Percentiles rank a stretch among this genome's conserved stretches.
These are phyloP conservation scores for Molanna angustata DNA, from an alignment of 2,888 invertebrate genomes.

Conservation along the genomic window DNA sequence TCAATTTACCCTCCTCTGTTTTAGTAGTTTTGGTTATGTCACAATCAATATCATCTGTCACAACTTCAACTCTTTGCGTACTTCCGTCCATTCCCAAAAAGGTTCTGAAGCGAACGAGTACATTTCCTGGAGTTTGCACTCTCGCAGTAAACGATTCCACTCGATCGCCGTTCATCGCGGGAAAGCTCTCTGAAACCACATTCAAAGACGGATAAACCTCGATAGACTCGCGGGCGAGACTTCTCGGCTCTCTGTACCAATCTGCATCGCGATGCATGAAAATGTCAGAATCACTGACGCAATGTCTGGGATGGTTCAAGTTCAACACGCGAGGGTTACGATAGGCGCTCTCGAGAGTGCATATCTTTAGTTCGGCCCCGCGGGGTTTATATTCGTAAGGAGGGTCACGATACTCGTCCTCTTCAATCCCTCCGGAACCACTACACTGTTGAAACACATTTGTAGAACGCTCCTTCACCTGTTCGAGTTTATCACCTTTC, in stretches of 20 bases:
- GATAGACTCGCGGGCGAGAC: slow-evolving; percentile 7
- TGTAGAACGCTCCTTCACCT: slow-evolving; percentile 23
- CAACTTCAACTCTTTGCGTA: slow-evolving; percentile 23
- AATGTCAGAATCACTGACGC: slow-evolving; percentile 30
- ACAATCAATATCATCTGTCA: slow-evolving; percentile 14
- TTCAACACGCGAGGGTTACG: slow-evolving; percentile 1
- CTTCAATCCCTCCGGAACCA: slow-evolving; percentile 12
- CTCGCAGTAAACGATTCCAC: slow-evolving; percentile 24
- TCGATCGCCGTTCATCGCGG: slow-evolving; percentile 11
- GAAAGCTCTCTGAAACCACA: slow-evolving; percentile 18
- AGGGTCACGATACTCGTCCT: slow-evolving; percentile 1
- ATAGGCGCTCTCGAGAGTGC: slow-evolving; percentile 29
- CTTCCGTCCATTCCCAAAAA: slow-evolving; percentile 25
- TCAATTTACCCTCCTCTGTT: slow-evolving; percentile 9
- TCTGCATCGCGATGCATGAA: slow-evolving; percentile 27
- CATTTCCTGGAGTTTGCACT: slow-evolving; percentile 18
- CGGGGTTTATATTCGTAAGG: slow-evolving; percentile 15
- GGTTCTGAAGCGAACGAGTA: slow-evolving; percentile 24
- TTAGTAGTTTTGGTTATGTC: not conserved
- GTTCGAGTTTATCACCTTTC: slow-evolving; percentile 20
- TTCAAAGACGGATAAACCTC: slow-evolving; percentile 12
- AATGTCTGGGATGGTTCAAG: slow-evolving; percentile 16
- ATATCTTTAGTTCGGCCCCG: slow-evolving; percentile 25
- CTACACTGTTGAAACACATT: slow-evolving; percentile 29
- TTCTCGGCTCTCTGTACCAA: slow-evolving; percentile 28